A percentile compares a stretch with the other conserved stretches of the same genome.
Evolutionary conservation across 2,797 vertebrate species (phyloP).

Genomic region (Buceros bicornis): DNA sequence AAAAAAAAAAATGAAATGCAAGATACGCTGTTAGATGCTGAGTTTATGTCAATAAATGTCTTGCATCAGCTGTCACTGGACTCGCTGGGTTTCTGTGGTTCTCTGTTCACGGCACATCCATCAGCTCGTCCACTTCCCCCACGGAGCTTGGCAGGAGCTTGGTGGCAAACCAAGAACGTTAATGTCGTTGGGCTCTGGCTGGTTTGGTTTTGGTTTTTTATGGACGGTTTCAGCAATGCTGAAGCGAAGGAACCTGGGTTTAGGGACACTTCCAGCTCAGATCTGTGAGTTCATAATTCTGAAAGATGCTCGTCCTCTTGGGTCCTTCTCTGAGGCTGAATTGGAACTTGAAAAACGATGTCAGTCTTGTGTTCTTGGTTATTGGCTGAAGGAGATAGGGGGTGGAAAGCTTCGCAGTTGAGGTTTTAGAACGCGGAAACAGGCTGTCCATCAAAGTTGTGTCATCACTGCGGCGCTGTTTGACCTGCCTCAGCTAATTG

Average conservation of each 20-base stretch:
- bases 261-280: not conserved
- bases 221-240: not conserved
- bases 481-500: not conserved
- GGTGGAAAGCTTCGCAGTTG: fast-evolving
- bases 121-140: not conserved
- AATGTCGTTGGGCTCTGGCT: not conserved
- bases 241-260: not conserved
- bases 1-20: not conserved
- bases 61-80: slow-evolving; percentile 46
- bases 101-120: not conserved
- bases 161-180: not conserved
- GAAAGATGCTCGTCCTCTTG: fast-evolving
- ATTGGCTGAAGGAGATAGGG: not conserved
- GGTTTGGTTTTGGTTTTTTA: not conserved
- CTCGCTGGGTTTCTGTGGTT: slow-evolving; percentile 24
- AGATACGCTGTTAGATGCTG: slow-evolving; percentile 47
- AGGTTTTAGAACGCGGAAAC: not conserved
- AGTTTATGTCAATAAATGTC: slow-evolving; percentile 72
- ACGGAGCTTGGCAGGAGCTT: not conserved
- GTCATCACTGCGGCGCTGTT: not conserved
- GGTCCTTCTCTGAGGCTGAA: not conserved
- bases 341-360: fast-evolving
- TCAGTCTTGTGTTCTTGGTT: not conserved
- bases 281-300: not conserved
- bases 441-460: not conserved